phyloP scores from a whole-genome alignment of 92 coral and sea anemone species.

The Umimayanthus chanpuru region DNA sequence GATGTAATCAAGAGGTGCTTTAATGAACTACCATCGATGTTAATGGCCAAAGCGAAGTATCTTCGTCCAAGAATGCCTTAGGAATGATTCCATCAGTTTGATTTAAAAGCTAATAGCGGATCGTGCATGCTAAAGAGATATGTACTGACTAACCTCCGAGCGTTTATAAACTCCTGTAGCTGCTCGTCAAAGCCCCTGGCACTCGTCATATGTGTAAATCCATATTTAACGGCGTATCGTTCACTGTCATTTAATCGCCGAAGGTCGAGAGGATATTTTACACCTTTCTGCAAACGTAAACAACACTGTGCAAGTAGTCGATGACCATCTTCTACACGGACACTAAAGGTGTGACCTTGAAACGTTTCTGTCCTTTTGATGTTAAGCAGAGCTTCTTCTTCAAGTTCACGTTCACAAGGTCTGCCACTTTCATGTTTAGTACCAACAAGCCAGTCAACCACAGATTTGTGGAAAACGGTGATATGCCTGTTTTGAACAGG shows the following conservation, averaged over 20 bases:
- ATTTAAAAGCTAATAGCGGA: no score
- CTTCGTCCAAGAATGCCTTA: neutral
- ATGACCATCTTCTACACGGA: slow-evolving; percentile 36
- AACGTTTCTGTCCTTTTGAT: neutral
- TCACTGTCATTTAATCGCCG: slow-evolving; percentile 42
- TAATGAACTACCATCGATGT: slow-evolving; percentile 2
- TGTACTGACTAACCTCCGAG: neutral
- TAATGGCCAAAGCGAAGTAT: neutral
- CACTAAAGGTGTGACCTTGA: slow-evolving; percentile 49
- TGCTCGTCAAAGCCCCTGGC: slow-evolving; percentile 11
- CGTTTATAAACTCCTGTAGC: neutral
- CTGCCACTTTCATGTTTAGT: neutral
- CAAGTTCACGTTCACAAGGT: neutral
- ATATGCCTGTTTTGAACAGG: slow-evolving; percentile 21
- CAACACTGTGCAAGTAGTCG: slow-evolving; percentile 29
- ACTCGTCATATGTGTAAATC: neutral
- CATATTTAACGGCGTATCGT: slow-evolving; percentile 42
- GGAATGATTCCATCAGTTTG: neutral
- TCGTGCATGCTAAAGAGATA: slow-evolving; percentile 3
- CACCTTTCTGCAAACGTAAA: neutral
- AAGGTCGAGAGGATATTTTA: neutral
- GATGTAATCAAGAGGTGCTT: neutral
- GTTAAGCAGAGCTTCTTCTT: neutral
- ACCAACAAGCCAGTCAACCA: slow-evolving; percentile 41
- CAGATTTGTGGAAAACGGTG: slow-evolving; percentile 37